Evolutionary conservation across 2,797 vertebrate species (phyloP).

Genomic region (Crocidura indochinensis): DNA sequence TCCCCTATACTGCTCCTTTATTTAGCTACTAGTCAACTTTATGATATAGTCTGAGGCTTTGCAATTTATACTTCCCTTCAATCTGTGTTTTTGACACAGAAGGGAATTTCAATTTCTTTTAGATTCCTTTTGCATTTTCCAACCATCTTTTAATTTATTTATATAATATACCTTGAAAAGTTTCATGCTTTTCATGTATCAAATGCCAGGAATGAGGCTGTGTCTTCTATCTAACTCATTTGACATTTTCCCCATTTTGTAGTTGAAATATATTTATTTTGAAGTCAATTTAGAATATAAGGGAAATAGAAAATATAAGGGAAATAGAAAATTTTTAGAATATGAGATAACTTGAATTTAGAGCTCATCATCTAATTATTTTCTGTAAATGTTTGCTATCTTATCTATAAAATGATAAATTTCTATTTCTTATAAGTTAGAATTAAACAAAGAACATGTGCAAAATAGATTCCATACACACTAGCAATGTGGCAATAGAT

Average conservation of each 20-base stretch:
- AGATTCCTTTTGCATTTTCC: not conserved
- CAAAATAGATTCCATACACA: conserved; percentile 10
- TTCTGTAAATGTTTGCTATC: conserved; percentile 11
- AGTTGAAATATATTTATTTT: not conserved
- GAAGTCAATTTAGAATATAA: conserved; percentile 28
- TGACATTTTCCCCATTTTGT: not conserved
- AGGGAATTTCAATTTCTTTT: not conserved
- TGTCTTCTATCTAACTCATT: conserved; percentile 2
- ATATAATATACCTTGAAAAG: conserved; percentile 25
- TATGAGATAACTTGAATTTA: conserved; percentile 25
- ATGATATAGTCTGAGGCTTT: not conserved
- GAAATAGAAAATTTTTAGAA: not conserved
- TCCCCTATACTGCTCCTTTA: not conserved
- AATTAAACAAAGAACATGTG: not conserved
- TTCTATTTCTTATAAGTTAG: conserved; percentile 38
- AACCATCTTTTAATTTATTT: conserved; percentile 15
- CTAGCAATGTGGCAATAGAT: not conserved
- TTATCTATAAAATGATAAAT: not conserved
- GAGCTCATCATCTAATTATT: not conserved
- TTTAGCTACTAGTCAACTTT: not conserved
- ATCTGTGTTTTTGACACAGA: not conserved
- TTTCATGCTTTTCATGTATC: conserved; percentile 17
- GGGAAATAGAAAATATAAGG: not conserved
- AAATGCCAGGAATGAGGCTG: not conserved
- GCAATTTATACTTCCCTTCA: conserved; percentile 1